Base-by-base conservation (phyloP, 2,888 invertebrate species). In the Tanypteryx hageni region DNA sequence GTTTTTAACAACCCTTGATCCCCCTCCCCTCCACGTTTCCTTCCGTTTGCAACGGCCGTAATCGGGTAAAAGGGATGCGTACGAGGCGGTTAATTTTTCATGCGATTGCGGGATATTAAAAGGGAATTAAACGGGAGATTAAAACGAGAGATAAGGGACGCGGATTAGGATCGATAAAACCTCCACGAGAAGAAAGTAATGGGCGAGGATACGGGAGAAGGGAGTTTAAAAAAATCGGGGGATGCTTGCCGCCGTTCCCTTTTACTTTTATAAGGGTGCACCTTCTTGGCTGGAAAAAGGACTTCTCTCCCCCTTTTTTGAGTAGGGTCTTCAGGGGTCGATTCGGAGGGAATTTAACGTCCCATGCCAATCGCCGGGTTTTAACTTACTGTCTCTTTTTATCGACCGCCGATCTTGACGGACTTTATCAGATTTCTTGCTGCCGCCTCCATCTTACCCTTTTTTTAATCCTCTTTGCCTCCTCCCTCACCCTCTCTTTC, bases 331-430 rank as follows among this genome's bases (percentile, higher is more conserved):
- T 22, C 22, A 22, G 9, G 76, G 27, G 76, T 76, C 76, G 76
- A 76, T 76, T 76, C 18, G 76, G 76, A 76, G 76, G 27, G 76
- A 76, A 76, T 76, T 76, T 27, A 76, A 76, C 76, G 76, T 11
- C 4, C 68, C 11, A 13, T 76, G 76, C 76, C 76, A 76, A 76
- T 76, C 27, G 76, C 10, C 0, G 76, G 0, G 44, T 44, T 76
- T 68, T 68, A 68, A 68, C 68, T 68, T 68, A 68, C 68, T 44
- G 22, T 27, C 76, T 22, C 22, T 18, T 76, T 27, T 22, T 22
- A 18, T 76, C 76, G 22, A 27, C 76, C 27, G 22, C 76, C 22
- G 27, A 27, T 76, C 68, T 22, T 27, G 76, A 76, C 68, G 68
- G 68, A 68, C 68, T 68, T 61, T 18, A 61, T 13, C 13, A 16